Evolutionary conservation across 2,888 invertebrate species (phyloP).

Genomic region (Epistrophe grossulariae): DNA sequence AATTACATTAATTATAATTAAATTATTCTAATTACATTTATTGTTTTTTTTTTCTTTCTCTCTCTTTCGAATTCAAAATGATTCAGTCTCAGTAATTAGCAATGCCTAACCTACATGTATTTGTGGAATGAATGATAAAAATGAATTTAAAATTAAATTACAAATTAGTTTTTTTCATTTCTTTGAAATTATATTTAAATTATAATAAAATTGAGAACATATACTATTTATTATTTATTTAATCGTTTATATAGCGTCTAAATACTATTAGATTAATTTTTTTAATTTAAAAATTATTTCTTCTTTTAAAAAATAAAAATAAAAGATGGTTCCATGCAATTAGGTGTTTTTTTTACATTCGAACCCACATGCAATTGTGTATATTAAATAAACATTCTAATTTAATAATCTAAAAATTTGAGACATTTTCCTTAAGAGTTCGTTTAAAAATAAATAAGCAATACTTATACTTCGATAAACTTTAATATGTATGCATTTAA

Average conservation of each 20-base stretch:
- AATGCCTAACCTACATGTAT: no score
- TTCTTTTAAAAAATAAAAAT: not conserved
- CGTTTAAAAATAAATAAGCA: conserved; percentile 32
- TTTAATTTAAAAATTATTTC: not conserved
- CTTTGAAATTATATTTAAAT: conserved; percentile 17
- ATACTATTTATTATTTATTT: not conserved
- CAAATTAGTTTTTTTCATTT: not conserved
- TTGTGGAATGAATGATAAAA: conserved; percentile 59
- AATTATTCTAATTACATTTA: conserved; percentile 43
- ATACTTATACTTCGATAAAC: conserved; percentile 15
- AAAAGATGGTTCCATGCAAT: not conserved
- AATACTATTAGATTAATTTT: not conserved
- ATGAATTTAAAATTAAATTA: conserved; percentile 45
- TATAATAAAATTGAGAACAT: conserved; percentile 20
- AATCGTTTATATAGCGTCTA: not conserved
- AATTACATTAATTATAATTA: conserved; percentile 38
- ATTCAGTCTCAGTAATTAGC: conserved; percentile 67
- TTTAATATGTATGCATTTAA: conserved; percentile 1
- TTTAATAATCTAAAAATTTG: conserved; percentile 21
- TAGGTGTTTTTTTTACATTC: not conserved
- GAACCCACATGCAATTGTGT: not conserved
- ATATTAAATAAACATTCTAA: not conserved
- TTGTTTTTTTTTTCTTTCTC: conserved; percentile 22
- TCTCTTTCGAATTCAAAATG: conserved; percentile 64
- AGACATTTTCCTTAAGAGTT: conserved; percentile 7